Evolutionary conservation across 92 coral and sea anemone species (phyloP).

Genomic region (Diadumene lineata): DNA sequence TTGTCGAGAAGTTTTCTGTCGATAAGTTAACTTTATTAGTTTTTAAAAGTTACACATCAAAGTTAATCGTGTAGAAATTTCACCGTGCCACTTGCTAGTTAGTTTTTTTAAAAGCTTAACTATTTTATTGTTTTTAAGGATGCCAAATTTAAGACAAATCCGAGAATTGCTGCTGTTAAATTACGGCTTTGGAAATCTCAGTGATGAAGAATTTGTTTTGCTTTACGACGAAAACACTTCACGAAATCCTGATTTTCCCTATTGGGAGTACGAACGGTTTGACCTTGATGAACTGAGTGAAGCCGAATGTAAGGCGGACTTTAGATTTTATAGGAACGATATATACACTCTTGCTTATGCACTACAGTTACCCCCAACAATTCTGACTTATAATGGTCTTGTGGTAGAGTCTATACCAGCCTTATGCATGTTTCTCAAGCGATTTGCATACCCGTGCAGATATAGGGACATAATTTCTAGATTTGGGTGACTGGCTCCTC

Average conservation of each 20-base stretch:
- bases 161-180: slow-evolving; percentile 1
- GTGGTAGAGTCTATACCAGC: slow-evolving; percentile 24
- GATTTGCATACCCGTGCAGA: slow-evolving; percentile 28
- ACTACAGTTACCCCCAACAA: neutral
- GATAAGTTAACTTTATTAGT: neutral
- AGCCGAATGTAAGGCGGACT: slow-evolving; percentile 21
- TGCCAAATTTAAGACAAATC: neutral
- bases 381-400: slow-evolving; percentile 30
- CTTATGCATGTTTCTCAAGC: slow-evolving; percentile 21
- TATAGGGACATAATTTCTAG: slow-evolving; percentile 33
- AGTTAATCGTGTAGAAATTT: neutral
- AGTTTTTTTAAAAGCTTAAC: neutral
- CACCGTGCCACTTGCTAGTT: neutral
- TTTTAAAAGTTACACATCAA: neutral
- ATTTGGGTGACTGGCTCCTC: slow-evolving; percentile 63
- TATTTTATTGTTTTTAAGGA: neutral
- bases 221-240: slow-evolving; percentile 14
- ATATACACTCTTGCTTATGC: slow-evolving; percentile 15
- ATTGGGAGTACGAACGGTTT: neutral
- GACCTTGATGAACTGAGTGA: slow-evolving; percentile 30
- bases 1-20: neutral
- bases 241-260: slow-evolving; percentile 26
- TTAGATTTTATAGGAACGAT: slow-evolving; percentile 25
- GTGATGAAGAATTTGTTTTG: slow-evolving; percentile 17
- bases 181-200: neutral